phyloP scores from a whole-genome alignment of 92 coral and sea anemone genomes.

The Umimayanthus kanabou region DNA sequence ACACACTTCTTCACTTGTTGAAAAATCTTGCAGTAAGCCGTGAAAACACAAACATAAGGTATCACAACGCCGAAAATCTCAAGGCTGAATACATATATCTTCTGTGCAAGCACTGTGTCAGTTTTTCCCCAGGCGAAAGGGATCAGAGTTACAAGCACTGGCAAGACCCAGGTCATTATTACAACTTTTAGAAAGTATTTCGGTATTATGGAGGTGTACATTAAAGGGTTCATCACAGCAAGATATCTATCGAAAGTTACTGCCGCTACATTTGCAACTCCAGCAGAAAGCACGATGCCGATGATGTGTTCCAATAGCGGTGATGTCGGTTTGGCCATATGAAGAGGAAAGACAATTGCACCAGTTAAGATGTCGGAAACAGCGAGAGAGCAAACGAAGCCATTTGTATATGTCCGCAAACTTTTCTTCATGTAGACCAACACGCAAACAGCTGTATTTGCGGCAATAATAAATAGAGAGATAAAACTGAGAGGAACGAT shows the following conservation, averaged over 20 bases:
- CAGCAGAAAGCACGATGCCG: conserved; percentile 63
- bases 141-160: conserved; percentile 55
- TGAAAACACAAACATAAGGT: conserved; percentile 62
- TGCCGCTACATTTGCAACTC: conserved; percentile 75
- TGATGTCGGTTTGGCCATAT: conserved; percentile 67
- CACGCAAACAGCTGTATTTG: conserved; percentile 72
- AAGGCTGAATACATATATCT: conserved; percentile 60
- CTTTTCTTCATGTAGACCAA: conserved; percentile 66
- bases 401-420: conserved; percentile 69
- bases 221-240: conserved; percentile 66
- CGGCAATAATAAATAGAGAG: conserved; percentile 54
- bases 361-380: conserved; percentile 75
- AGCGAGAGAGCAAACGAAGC: conserved; percentile 76
- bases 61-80: conserved; percentile 66
- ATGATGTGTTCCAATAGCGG: conserved; percentile 58
- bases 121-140: conserved; percentile 71
- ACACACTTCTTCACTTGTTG: conserved; percentile 58
- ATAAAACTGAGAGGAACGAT: conserved; percentile 56
- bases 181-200: conserved; percentile 55
- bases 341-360: conserved; percentile 67
- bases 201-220: conserved; percentile 58
- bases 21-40: conserved; percentile 66
- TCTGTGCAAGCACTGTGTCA: conserved; percentile 50
- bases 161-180: conserved; percentile 62
- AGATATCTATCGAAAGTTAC: conserved; percentile 79